Base-by-base conservation (phyloP, 1,140 invertebrate genomes). In the Brachionus rubens region DNA sequence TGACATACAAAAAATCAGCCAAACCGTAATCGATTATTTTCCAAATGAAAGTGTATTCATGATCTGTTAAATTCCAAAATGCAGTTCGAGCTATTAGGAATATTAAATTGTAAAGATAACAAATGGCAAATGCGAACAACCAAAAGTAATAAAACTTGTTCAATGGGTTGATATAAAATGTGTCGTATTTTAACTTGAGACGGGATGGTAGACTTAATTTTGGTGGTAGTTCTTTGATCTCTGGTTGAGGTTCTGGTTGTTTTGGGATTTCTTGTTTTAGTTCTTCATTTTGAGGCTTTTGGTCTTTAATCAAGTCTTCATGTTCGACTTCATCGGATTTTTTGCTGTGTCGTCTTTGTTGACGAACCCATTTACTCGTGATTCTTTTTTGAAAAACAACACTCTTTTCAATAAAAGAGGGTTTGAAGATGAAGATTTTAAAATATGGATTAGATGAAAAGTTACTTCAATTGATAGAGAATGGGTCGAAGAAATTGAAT, bases 31-130 rank as follows among this genome's bases (percentile, higher is more conserved):
- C 94, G 46, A 95, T 80, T 0, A 87, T 85, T 14, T 87, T 80
- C 91, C 92, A 94, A 0, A 90, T 79, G 5, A 83, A 80, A 0
- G 89, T 87, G n/a, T 89, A 89, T 1, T 87, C 82, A 19, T 33
- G 21, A 70, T 90, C 90, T 82, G 95, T 92, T 65, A 97, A 86
- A 82, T 96, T 91, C 89, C 90, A 91, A 84, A 97, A 97, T 1
- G 94, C 92, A 5, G 91, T 88, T 43, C 94, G 86, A 2, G 92
- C 92, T 77, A 96, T 89, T 56, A 97, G 91, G 81, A 97, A 92
- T 30, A 96, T 87, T 54, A 95, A 85, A 83, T 97, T 97, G 87
- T 97, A 97, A 5, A 96, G 87, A 54, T 95, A 91, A 5, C 92
- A 91, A 77, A 92, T 79, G 0, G 91, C 92, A 9, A 96, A 90